Conservation (phyloP, 2,888 invertebrate genomes). For the Zygothrica quintamaculata region DNA sequence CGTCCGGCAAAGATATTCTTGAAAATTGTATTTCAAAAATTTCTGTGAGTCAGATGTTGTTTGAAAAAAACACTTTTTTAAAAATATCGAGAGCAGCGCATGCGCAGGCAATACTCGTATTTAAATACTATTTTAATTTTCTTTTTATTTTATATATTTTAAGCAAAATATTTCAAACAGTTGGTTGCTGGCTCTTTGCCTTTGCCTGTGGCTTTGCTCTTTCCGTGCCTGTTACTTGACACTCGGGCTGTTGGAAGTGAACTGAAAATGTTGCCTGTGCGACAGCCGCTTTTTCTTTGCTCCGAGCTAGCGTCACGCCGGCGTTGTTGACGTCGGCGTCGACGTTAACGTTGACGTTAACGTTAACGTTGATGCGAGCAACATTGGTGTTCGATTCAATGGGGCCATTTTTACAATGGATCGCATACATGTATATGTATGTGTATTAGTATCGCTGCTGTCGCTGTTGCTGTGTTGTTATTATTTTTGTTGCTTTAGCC, state of each 20-base stretch:
- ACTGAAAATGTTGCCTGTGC: constrained; percentile 79
- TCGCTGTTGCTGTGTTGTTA: constrained; percentile 1
- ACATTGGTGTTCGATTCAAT: constrained; percentile 45
- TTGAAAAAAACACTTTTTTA: constrained; percentile 36
- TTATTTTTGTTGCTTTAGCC: constrained; percentile 2
- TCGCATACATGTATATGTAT: constrained; percentile 20
- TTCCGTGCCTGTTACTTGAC: constrained; percentile 35
- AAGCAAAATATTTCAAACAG: constrained; percentile 48
- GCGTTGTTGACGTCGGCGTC: constrained; percentile 38
- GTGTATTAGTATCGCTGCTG: constrained; percentile 18
- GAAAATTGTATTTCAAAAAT: constrained; percentile 31
- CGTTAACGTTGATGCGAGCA: constrained; percentile 27
- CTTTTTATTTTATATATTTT: too few species aligned
- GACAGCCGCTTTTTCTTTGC: constrained; percentile 81
- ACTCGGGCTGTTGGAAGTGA: constrained; percentile 79
- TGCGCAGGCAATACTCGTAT: constrained; percentile 52
- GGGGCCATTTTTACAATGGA: constrained; percentile 53
- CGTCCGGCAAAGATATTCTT: constrained; percentile 5
- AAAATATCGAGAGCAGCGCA: constrained; percentile 54
- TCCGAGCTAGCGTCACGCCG: constrained; percentile 49
- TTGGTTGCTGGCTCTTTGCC: constrained; percentile 58
- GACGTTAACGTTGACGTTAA: constrained; percentile 25
- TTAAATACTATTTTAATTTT: constrained; percentile 19
- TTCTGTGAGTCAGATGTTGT: constrained; percentile 61
- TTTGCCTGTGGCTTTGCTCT: constrained; percentile 18